These are phyloP conservation scores for Onychomys torridus DNA, from an alignment of 2,797 vertebrate species.

Conservation along the genomic window DNA sequence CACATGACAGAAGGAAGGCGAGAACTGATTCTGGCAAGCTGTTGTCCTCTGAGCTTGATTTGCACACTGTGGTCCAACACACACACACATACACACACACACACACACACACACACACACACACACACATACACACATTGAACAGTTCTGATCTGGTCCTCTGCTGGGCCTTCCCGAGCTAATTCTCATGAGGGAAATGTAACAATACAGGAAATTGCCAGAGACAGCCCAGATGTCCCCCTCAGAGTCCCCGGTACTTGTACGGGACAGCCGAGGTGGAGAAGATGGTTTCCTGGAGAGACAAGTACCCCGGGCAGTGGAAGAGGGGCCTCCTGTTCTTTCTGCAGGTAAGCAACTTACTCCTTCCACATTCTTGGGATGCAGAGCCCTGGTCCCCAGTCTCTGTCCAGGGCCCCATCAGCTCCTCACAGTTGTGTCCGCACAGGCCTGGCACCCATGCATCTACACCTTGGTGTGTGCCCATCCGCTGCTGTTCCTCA, in stretches of 20 bases:
- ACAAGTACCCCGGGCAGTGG: not conserved
- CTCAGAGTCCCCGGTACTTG: not conserved
- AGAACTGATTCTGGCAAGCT: not conserved
- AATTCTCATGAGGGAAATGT: not conserved
- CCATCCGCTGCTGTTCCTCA: not conserved
- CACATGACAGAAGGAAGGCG: not conserved
- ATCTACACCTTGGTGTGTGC: not conserved
- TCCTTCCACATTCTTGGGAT: not conserved
- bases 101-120: not conserved
- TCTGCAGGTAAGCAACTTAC: not conserved
- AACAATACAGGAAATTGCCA: not conserved
- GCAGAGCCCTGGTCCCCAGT: not conserved
- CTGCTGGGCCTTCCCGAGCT: not conserved
- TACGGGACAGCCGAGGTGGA: not conserved
- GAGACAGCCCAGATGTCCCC: not conserved
- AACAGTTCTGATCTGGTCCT: not conserved
- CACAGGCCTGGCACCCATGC: not conserved
- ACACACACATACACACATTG: not conserved
- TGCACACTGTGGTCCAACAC: not conserved
- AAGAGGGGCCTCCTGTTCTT: not conserved
- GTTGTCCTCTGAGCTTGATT: not conserved
- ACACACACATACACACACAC: not conserved
- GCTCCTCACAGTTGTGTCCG: not conserved
- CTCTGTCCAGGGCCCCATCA: accelerated
- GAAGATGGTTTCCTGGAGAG: not conserved